Evolutionary conservation across 1,140 invertebrate species (phyloP).

Genomic region (Aricia agestis): DNA sequence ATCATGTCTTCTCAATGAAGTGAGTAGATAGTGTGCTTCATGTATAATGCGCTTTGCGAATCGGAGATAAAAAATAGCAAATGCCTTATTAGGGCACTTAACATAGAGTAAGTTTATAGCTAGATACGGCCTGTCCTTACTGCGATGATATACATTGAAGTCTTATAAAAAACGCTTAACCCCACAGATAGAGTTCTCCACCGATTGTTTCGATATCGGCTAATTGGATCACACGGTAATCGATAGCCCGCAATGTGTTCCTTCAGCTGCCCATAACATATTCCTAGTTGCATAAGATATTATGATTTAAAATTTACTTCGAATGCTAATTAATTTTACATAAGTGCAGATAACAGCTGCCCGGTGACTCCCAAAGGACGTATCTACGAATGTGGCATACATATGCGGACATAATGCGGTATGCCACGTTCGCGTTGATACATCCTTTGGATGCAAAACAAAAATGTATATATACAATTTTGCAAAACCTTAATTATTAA

Average conservation of each 20-base stretch:
- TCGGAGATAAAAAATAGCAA: too few relatives aligned
- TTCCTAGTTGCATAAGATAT: slow-evolving; percentile 25
- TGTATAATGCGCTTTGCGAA: too few relatives aligned
- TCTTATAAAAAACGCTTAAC: slow-evolving; percentile 35
- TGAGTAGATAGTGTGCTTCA: too few relatives aligned
- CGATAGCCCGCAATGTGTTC: slow-evolving; percentile 69
- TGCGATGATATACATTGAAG: not conserved
- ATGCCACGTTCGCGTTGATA: too few relatives aligned
- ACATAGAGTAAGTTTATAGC: too few relatives aligned
- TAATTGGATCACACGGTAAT: slow-evolving; percentile 74
- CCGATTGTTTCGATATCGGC: slow-evolving; percentile 70
- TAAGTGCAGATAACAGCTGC: not conserved
- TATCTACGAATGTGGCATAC: too few relatives aligned
- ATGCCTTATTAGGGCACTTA: too few relatives aligned
- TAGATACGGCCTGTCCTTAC: not conserved
- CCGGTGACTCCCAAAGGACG: not conserved
- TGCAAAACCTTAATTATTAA: not conserved
- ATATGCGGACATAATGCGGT: too few relatives aligned
- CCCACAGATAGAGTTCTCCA: slow-evolving; percentile 69
- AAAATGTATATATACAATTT: not conserved
- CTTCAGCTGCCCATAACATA: slow-evolving; percentile 59
- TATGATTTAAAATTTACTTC: slow-evolving; percentile 29
- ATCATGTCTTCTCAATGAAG: too few relatives aligned
- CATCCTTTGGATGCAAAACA: not conserved
- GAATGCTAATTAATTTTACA: slow-evolving; percentile 21